Evolutionary conservation across 2,113 vertebrate genomes (phyloP).

Genomic region (Parus major): DNA sequence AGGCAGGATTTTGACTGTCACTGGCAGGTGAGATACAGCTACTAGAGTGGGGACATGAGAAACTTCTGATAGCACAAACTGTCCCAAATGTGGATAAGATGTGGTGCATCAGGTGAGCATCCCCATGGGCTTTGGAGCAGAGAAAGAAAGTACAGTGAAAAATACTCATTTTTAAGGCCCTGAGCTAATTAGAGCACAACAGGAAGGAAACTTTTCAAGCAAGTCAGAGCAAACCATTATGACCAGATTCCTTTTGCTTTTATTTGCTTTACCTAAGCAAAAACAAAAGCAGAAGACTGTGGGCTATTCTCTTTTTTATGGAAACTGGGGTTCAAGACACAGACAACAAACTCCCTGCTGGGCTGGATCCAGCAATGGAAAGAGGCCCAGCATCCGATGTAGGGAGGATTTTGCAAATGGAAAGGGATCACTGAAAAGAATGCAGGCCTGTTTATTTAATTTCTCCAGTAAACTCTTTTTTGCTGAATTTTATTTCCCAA

Average conservation of each 20-base stretch:
- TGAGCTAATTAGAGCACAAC: not conserved
- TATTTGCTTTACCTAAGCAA: not conserved
- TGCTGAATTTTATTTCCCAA: constrained; percentile 5
- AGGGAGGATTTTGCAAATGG: not conserved
- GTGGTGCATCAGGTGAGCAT: not conserved
- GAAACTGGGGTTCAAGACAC: not conserved
- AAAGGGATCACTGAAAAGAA: not conserved
- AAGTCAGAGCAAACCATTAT: not conserved
- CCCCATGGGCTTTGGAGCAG: not conserved
- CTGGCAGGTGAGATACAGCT: not conserved
- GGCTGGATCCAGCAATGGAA: not conserved
- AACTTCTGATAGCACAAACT: not conserved
- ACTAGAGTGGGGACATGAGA: not conserved
- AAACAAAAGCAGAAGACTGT: not conserved
- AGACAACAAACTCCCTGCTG: not conserved
- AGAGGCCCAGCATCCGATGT: not conserved
- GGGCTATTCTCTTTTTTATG: not conserved
- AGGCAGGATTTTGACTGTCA: not conserved
- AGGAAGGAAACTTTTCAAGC: not conserved
- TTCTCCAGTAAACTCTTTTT: not conserved
- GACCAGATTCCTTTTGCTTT: not conserved
- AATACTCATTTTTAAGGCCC: not conserved
- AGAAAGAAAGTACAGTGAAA: not conserved
- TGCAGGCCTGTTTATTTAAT: not conserved
- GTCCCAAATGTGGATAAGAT: not conserved